Base-by-base conservation (phyloP, 1,140 invertebrate genomes). In the Philopotamus ludificatus region DNA sequence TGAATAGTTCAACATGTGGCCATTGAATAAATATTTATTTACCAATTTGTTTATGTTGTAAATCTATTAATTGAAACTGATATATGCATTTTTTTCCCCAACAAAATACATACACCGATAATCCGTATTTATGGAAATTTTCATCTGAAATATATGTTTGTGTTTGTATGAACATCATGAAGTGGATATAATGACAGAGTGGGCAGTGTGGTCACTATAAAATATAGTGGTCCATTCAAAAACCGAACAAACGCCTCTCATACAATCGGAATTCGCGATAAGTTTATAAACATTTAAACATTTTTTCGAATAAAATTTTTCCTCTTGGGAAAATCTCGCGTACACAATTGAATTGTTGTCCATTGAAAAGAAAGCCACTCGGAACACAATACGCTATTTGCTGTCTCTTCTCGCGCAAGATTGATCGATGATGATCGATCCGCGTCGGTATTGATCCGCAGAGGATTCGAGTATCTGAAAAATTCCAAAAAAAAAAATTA, bases 391-490 rank as follows among this genome's bases (percentile, higher is more conserved):
- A 42, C 22, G 10, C 47, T 18, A 15, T 55, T 2, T 3, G 26
- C 28, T 55, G 51, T 39, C 8, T 55, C 16, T 55, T 55, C 39
- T 20, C 21, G 34, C 2, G 54, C 9, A 3, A 21, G 22, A 25
- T 42, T 65, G 63, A 65, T 65, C 39, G 63, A 65, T 65, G 63
- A 65, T 65, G 63, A 65, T 65, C 63, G 63, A 65, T 65, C 15
- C 49, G 26, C 58, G 1, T 16, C 23, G 51, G 15, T 28, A 12
- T 7, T 34, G 50, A 53, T 53, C 50, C 23, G 23, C 23, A 25
- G 51, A 34, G 51, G 28, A n/a, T 55, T n/a, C n/a, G n/a, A n/a
- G n/a, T n/a, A n/a, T n/a, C n/a, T n/a, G n/a, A n/a, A n/a, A n/a
- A n/a, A n/a, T n/a, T n/a, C n/a, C n/a, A n/a, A n/a, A n/a, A n/a